Evolutionary conservation across 2,888 invertebrate species (phyloP), one percentile per base, ranked within the genome.

Genomic region (Ophioninae sp.): DNA sequence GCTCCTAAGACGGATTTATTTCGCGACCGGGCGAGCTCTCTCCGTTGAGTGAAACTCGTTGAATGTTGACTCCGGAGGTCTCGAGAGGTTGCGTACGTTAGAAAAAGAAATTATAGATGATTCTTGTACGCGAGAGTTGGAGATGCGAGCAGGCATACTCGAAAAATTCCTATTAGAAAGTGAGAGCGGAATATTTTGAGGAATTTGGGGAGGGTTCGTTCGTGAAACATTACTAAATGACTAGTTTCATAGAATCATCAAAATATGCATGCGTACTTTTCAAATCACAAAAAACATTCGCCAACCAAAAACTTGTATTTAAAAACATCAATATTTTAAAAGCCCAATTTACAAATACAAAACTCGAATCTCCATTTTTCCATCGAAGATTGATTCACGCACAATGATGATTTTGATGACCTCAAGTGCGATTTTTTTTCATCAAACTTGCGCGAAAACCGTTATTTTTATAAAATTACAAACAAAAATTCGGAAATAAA

Each of bases 1-100:
- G 23, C 23, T 30, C 17, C 21, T 7, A 37, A 41, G 30, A 41
- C 13, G n/a, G 20, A 67, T 41, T 23, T 41, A 65, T 62, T 82
- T 67, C 23, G 70, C 61, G 61, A 79, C 79, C 67, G 41, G 69
- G 59, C 50, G 68, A 61, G 81, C 37, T 75, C 68, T 79, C 59
- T 72, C 68, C 77, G 85, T 85, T 88, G 87, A 88, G 88, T 87
- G 89, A 64, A 87, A 88, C 87, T 84, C 75, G 69, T 70, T 57
- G 74, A 77, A 80, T 72, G 41, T 62, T 30, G 41, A 39, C 80
- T 83, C 82, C 75, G 74, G 85, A 81, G 81, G 50, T 65, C 61
- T 56, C 10, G 69, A 59, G 82, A 70, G 76, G 30, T 39, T 69
- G 64, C 74, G 41, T 20, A 75, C 61, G 77, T 83, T 67, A 74